Evolutionary conservation across 2,888 invertebrate species (phyloP).

Genomic region (Bombylius discolor): DNA sequence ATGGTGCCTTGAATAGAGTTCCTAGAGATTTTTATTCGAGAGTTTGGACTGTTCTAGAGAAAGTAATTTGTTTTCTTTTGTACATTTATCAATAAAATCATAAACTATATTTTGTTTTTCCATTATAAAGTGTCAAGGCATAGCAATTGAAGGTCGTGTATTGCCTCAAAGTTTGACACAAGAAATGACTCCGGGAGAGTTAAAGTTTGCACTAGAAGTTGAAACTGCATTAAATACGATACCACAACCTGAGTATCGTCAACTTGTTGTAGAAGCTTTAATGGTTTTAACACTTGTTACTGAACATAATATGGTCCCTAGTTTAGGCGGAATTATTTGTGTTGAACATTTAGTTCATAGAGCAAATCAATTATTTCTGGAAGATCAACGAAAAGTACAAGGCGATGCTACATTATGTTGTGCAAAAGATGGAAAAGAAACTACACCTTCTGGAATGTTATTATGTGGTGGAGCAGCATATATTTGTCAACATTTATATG

Average conservation of each 20-base stretch:
- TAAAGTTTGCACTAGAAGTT: conserved; percentile 95
- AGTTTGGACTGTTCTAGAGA: conserved; percentile 84
- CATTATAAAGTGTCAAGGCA: conserved; percentile 66
- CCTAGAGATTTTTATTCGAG: conserved; percentile 92
- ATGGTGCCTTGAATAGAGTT: conserved; percentile 94
- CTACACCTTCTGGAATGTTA: conserved; percentile 49
- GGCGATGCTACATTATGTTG: conserved; percentile 92
- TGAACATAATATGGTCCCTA: conserved; percentile 67
- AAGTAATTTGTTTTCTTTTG: conserved; percentile 39
- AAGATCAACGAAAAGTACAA: conserved; percentile 83
- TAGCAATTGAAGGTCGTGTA: conserved; percentile 82
- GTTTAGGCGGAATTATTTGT: conserved; percentile 66
- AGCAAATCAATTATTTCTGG: conserved; percentile 88
- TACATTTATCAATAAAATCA: not conserved
- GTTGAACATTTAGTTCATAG: conserved; percentile 87
- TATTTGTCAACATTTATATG: conserved; percentile 94
- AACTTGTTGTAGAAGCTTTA: conserved; percentile 89
- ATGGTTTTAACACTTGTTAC: conserved; percentile 89
- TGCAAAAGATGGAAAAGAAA: conserved; percentile 56
- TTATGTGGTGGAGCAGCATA: conserved; percentile 88
- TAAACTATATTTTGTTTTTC: not conserved
- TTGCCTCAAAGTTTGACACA: conserved; percentile 86
- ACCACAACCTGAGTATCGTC: conserved; percentile 96
- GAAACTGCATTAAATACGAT: conserved; percentile 94
- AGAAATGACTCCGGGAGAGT: conserved; percentile 97